A percentile compares a stretch with the other conserved stretches of the same genome.
phyloP scores from a whole-genome alignment of 2,113 vertebrate species.

The Coreoperca whiteheadi region DNA sequence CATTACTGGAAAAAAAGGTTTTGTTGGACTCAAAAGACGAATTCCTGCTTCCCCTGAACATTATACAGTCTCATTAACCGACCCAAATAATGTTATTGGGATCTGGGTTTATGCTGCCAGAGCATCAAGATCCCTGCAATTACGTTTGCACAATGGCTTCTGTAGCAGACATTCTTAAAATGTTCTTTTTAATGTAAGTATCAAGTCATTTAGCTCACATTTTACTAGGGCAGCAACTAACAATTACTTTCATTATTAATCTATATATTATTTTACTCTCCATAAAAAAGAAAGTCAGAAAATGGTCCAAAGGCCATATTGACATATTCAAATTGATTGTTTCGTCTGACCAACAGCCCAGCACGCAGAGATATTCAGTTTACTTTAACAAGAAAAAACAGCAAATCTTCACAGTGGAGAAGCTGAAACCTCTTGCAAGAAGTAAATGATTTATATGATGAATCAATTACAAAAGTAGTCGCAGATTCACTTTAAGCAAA shows the following conservation, averaged over 20 bases:
- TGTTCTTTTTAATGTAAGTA: neutral
- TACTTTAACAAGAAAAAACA: neutral
- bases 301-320: too few species aligned
- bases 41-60: constrained; percentile 18
- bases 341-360: too few species aligned
- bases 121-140: neutral
- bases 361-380: neutral
- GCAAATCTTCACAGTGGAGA: neutral
- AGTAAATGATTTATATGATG: too few species aligned
- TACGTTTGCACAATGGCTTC: neutral
- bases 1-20: constrained; percentile 7
- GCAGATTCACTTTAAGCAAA: too few species aligned
- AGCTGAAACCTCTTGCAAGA: too few species aligned
- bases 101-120: neutral
- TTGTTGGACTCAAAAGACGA: constrained; percentile 24
- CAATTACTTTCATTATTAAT: neutral
- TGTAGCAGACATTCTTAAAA: neutral
- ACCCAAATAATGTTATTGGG: neutral
- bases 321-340: neutral
- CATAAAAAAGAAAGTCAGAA: neutral
- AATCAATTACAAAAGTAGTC: too few species aligned
- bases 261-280: neutral
- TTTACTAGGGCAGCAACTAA: neutral
- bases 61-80: neutral
- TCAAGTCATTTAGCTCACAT: neutral